Evolutionary conservation across 2,888 invertebrate species (phyloP).

Genomic region (Hirtodrosophila alboralis): DNA sequence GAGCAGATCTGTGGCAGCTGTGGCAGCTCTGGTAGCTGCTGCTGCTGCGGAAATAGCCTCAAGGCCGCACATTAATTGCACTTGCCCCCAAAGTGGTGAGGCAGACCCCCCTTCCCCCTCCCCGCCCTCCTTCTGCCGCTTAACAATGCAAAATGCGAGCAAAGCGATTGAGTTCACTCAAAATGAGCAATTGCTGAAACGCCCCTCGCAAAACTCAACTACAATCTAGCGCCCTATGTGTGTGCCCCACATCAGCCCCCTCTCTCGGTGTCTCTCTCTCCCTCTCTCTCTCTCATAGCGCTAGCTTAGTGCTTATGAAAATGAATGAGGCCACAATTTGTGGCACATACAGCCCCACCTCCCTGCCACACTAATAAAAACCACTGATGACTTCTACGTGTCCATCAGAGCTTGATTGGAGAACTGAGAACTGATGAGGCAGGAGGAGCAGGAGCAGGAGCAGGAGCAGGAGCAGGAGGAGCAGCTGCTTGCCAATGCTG

Average conservation of each 20-base stretch:
- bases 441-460: not conserved
- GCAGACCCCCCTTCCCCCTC: not conserved
- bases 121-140: constrained; percentile 6
- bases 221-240: too few relatives aligned
- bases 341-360: constrained; percentile 16
- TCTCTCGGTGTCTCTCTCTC: too few relatives aligned
- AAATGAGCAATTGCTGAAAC: not conserved
- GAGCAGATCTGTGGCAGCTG: constrained; percentile 12
- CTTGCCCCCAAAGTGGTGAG: not conserved
- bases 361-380: constrained; percentile 43
- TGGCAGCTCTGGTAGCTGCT: constrained; percentile 5
- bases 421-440: not conserved
- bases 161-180: not conserved
- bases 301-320: constrained; percentile 51
- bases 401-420: constrained; percentile 35
- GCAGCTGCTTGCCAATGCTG: not conserved
- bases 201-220: too few relatives aligned
- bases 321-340: constrained; percentile 57
- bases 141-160: constrained; percentile 4
- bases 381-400: constrained; percentile 64
- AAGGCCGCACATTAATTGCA: constrained; percentile 73
- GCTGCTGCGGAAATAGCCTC: constrained; percentile 59
- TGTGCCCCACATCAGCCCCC: too few relatives aligned
- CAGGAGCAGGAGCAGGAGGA: not conserved
- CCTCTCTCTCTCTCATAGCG: too few relatives aligned